Conservation (phyloP, 2,888 invertebrate species). For the Pogonocherus hispidulus region DNA sequence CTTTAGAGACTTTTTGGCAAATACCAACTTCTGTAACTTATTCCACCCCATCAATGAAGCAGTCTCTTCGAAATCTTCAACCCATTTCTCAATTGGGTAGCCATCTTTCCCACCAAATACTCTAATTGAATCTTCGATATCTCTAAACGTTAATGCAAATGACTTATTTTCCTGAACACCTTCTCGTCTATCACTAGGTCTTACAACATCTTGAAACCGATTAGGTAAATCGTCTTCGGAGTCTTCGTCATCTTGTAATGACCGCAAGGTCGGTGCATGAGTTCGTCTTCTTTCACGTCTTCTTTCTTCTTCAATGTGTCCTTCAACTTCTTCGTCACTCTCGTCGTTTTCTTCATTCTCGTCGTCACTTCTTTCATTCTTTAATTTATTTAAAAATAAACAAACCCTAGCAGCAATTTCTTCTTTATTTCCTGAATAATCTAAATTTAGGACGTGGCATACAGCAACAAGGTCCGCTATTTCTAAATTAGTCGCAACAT, state of each 20-base stretch:
- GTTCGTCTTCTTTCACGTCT: slow-evolving; percentile 1
- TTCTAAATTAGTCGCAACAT: slow-evolving; percentile 12
- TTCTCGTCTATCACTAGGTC: background rate
- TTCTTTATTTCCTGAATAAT: slow-evolving; percentile 29
- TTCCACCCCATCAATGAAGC: slow-evolving; percentile 51
- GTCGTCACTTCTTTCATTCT: background rate
- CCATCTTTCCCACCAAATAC: slow-evolving; percentile 45
- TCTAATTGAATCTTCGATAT: slow-evolving; percentile 52
- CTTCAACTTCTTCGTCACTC: background rate
- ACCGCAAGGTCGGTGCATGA: too few relatives aligned
- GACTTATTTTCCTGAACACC: background rate
- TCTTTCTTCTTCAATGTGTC: background rate
- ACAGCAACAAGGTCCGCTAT: slow-evolving; percentile 34
- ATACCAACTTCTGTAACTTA: slow-evolving; percentile 54
- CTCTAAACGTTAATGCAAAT: slow-evolving; percentile 48
- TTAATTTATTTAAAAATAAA: slow-evolving; percentile 20
- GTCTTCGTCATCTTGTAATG: background rate
- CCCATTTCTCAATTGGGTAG: slow-evolving; percentile 52
- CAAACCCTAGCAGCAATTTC: slow-evolving; percentile 23
- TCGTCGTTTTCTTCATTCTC: slow-evolving; percentile 8
- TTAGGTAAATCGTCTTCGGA: background rate
- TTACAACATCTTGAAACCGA: background rate
- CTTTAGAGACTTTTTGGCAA: slow-evolving; percentile 53
- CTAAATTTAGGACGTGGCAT: slow-evolving; percentile 34
- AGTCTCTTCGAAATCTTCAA: slow-evolving; percentile 54